Percentiles rank a stretch among this genome's conserved stretches.
These are phyloP conservation scores for Oriolus oriolus DNA, from an alignment of 2,113 vertebrate species.

Conservation along the genomic window DNA sequence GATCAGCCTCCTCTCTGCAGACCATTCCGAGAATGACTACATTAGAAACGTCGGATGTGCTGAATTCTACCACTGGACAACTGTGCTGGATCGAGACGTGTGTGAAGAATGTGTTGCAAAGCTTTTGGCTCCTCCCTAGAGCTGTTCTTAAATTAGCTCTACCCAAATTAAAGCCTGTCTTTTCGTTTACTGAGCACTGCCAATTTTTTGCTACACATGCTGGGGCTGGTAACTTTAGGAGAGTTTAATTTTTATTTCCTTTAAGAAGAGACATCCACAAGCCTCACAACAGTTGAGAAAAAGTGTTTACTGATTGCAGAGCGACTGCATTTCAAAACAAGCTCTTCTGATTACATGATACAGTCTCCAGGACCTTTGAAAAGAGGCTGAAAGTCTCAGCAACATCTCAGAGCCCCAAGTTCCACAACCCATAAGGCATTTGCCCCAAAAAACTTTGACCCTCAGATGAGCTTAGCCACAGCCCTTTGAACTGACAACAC, in stretches of 20 bases:
- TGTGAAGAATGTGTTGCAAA: conserved; percentile 41
- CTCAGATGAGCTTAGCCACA: neutral
- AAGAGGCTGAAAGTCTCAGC: neutral
- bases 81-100: conserved; percentile 14
- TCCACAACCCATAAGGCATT: neutral
- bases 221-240: neutral
- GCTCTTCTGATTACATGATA: neutral
- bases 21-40: conserved; percentile 25
- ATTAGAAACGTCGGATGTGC: conserved; percentile 35
- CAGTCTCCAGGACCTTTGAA: conserved; percentile 21
- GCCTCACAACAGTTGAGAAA: neutral
- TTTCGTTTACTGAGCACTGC: neutral
- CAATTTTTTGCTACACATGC: conserved; percentile 1
- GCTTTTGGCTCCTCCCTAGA: conserved; percentile 38
- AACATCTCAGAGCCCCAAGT: conserved; percentile 13
- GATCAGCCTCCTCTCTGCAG: conserved; percentile 12
- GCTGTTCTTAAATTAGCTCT: conserved; percentile 52
- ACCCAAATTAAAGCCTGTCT: neutral
- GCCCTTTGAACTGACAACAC: conserved; percentile 17
- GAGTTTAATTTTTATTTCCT: conserved; percentile 9
- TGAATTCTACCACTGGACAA: conserved; percentile 46
- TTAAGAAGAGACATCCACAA: conserved; percentile 37
- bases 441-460: conserved; percentile 1
- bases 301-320: neutral
- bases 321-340: neutral